phyloP scores from a whole-genome alignment of 2,888 invertebrate species.

The Punctoribates punctum region DNA sequence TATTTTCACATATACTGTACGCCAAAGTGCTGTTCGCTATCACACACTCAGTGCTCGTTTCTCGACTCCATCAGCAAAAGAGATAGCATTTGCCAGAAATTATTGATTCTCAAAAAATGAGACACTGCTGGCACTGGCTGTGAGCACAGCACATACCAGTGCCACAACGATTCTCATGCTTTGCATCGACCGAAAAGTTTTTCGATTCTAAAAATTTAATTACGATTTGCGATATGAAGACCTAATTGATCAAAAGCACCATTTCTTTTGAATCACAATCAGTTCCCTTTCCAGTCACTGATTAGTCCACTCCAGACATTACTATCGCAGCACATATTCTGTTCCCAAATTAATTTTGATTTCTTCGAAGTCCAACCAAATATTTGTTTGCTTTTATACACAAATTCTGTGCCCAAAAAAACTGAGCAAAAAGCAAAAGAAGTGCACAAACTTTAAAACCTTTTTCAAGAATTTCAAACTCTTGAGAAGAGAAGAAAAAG shows the following conservation, averaged over 20 bases:
- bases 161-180: neutral
- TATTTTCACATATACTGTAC: neutral
- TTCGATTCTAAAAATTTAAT: conserved; percentile 23
- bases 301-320: neutral
- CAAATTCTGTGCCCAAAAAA: neutral
- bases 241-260: conserved; percentile 10
- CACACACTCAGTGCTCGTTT: neutral
- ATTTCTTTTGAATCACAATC: neutral
- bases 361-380: neutral
- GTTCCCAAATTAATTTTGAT: neutral
- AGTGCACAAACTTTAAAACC: conserved; percentile 9
- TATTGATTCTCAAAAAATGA: conserved; percentile 17
- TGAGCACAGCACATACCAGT: conserved; percentile 12
- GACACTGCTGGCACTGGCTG: neutral
- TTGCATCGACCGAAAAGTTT: conserved; percentile 23
- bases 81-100: neutral
- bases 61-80: neutral
- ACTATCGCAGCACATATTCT: neutral
- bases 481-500: neutral
- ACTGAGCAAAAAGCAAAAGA: neutral
- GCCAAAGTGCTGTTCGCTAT: neutral
- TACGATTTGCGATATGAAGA: conserved; percentile 3
- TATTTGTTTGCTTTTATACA: neutral
- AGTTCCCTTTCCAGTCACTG: neutral
- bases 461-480: neutral